These are phyloP conservation scores for Euwallacea fornicatus DNA, from an alignment of 1,140 invertebrate species.

Conservation along the genomic window DNA sequence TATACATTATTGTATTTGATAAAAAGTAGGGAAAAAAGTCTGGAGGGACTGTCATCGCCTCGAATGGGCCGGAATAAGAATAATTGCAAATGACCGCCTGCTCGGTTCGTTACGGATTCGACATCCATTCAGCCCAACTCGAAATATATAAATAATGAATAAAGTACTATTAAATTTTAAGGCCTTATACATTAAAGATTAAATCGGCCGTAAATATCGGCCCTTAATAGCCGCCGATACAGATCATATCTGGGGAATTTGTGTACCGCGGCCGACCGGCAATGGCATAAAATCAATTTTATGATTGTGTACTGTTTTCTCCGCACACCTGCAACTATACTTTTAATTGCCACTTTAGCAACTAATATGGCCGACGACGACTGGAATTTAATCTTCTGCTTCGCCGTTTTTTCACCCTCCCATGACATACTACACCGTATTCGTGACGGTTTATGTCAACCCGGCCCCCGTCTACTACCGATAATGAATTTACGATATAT, in stretches of 20 bases:
- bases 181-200: conserved; percentile 47
- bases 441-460: conserved; percentile 27
- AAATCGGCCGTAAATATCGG: conserved; percentile 46
- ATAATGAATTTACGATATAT: conserved; percentile 25
- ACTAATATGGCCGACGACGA: conserved; percentile 37
- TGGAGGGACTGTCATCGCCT: neutral
- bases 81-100: conserved; percentile 27
- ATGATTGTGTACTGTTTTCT: conserved; percentile 42
- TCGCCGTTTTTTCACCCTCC: conserved; percentile 18
- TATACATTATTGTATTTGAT: conserved; percentile 38
- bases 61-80: conserved; percentile 3
- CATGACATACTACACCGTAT: conserved; percentile 32
- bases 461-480: conserved; percentile 1
- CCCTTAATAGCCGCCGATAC: conserved; percentile 41
- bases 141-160: conserved; percentile 43
- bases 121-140: conserved; percentile 27
- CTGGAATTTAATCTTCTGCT: conserved; percentile 38
- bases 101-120: conserved; percentile 32
- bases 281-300: conserved; percentile 48
- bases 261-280: conserved; percentile 43
- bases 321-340: conserved; percentile 46
- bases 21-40: conserved; percentile 15
- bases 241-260: conserved; percentile 49
- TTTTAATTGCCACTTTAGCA: conserved; percentile 48
- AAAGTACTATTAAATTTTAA: conserved; percentile 47